Percentiles rank a stretch among this genome's conserved stretches.
phyloP scores from a whole-genome alignment of 1,140 invertebrate genomes.

The Microplitis demolitor region DNA sequence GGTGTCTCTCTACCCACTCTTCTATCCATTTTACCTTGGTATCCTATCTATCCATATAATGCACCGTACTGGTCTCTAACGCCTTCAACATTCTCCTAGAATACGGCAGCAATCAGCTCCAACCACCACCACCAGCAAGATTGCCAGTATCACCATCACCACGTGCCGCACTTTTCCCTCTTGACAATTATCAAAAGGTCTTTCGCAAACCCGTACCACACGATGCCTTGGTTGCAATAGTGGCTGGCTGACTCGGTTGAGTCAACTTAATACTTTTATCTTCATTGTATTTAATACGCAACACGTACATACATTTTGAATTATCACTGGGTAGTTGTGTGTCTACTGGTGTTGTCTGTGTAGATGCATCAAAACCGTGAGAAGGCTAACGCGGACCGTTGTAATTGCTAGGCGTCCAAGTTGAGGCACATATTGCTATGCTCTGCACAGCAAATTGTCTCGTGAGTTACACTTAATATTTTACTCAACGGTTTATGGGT shows the following conservation, averaged over 20 bases:
- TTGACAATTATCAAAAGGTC: neutral
- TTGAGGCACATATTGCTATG: neutral
- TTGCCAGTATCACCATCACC: neutral
- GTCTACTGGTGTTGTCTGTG: neutral
- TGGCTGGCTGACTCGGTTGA: neutral
- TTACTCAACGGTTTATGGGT: neutral
- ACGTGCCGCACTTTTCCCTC: constrained; percentile 8
- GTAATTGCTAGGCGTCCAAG: constrained; percentile 2
- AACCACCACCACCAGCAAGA: too few species aligned
- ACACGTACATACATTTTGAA: too few species aligned
- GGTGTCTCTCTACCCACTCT: neutral
- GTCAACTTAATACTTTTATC: neutral
- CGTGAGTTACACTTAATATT: neutral
- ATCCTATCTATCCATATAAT: neutral
- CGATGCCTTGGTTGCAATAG: neutral
- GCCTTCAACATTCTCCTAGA: neutral
- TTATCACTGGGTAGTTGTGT: too few species aligned
- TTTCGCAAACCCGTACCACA: constrained; percentile 7
- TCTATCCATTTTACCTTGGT: neutral
- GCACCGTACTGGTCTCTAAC: neutral
- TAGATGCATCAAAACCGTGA: neutral
- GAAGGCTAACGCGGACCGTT: neutral
- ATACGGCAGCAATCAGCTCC: too few species aligned
- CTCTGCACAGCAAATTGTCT: neutral
- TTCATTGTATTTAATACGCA: neutral